These are phyloP conservation scores for Pyrrhia umbra DNA, from an alignment of 2,888 invertebrate species.

Conservation along the genomic window DNA sequence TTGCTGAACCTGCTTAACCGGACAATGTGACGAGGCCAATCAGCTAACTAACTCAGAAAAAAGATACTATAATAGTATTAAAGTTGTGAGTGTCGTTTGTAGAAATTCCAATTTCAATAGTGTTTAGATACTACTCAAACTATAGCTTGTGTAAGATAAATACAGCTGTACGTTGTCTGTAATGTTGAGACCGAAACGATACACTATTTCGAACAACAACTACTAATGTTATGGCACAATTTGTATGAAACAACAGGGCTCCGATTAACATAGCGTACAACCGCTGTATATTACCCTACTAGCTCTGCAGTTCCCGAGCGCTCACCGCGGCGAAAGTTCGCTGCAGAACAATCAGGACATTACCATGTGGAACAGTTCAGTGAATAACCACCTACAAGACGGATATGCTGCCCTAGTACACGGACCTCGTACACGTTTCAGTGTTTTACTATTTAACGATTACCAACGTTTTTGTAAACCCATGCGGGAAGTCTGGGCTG, in stretches of 20 bases:
- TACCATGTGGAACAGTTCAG: neutral
- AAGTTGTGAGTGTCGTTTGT: no score
- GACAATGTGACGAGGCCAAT: no score
- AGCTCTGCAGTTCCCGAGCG: neutral
- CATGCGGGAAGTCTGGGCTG: no score
- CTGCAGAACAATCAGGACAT: neutral
- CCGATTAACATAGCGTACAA: neutral
- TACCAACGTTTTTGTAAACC: no score
- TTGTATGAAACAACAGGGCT: neutral
- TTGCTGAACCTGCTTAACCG: no score
- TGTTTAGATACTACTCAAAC: no score
- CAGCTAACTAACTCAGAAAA: no score
- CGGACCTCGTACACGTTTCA: neutral
- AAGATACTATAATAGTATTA: no score
- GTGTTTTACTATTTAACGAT: no score
- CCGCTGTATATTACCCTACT: neutral
- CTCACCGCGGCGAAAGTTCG: neutral
- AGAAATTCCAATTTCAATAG: no score
- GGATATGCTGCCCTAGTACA: conserved; percentile 1
- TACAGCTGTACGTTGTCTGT: no score
- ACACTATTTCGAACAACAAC: neutral
- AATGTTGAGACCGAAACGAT: neutral
- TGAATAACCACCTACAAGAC: neutral
- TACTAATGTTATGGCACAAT: neutral
- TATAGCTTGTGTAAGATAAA: no score